A percentile compares a stretch with the other conserved stretches of the same genome.
These are phyloP conservation scores for Tenrec ecaudatus DNA, from an alignment of 2,113 vertebrate genomes.

Conservation along the genomic window DNA sequence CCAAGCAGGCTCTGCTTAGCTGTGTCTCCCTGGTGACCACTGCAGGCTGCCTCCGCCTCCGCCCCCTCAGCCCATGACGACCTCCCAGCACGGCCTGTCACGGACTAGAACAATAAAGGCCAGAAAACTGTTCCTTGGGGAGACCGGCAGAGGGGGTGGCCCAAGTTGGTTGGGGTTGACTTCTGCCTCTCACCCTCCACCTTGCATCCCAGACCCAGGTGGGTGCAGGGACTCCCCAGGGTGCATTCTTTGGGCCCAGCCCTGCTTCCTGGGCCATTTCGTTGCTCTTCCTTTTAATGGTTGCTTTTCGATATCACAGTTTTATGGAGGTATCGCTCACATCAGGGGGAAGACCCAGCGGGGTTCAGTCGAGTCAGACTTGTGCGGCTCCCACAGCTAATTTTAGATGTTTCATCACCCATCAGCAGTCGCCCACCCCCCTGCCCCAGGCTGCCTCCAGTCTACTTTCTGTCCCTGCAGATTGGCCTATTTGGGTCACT, in stretches of 20 bases:
- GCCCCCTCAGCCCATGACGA: background rate
- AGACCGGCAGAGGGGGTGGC: background rate
- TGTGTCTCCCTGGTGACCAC: conserved; percentile 55
- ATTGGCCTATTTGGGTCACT: background rate
- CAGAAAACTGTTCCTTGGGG: background rate
- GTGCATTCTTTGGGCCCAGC: too few species aligned
- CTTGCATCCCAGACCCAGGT: background rate
- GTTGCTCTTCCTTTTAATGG: background rate
- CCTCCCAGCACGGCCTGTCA: conserved; percentile 45
- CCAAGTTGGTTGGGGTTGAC: background rate
- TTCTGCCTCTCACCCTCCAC: background rate
- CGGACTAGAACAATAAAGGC: background rate
- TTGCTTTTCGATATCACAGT: background rate
- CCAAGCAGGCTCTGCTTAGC: background rate
- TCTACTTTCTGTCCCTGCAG: background rate
- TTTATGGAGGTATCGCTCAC: background rate
- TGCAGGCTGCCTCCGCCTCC: background rate
- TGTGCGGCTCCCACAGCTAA: background rate
- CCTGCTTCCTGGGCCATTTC: background rate
- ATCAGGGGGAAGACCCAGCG: background rate
- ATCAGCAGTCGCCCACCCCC: background rate
- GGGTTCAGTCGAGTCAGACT: background rate
- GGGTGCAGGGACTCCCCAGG: too few species aligned
- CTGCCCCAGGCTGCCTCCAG: background rate
- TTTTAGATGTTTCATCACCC: background rate